Base-by-base conservation (phyloP, 2,888 invertebrate genomes). In the Marronus borbonicus region DNA sequence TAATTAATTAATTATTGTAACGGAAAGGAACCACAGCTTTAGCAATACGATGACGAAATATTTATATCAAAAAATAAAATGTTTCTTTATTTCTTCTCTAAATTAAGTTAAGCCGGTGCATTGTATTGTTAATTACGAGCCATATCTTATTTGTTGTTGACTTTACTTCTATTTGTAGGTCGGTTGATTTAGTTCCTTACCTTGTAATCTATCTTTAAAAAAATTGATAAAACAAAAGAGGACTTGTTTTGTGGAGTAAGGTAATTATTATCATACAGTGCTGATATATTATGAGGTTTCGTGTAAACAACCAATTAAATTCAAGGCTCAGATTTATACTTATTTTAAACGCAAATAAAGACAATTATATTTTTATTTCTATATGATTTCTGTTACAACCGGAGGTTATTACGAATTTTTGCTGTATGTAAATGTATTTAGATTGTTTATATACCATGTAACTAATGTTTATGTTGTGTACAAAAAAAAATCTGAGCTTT, bases 231-330 rank as follows among this genome's bases (percentile, higher is more conserved):
- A 52, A 52, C 8, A 58, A 58, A 72, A 58, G 20, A 39, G 60
- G 44, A 70, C 55, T 70, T 55, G 55, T 70, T 70, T 70, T 70
- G 70, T 70, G 52, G 17, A 17, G 36, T 24, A 20, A 68, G n/a
- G 36, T 50, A 24, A 68, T 28, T 28, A 60, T 12, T 24, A 60
- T 24, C 24, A 24, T 28, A 8, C 60, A 20, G 24, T 60, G 60
- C 60, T 60, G 60, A 24, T 60, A 24, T 60, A 17, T 31, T 60
- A 17, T 60, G 10, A 60, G 58, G 8, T 4, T 31, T 31, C 31
- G 20, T 55, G 20, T 55, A 60, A 28, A 60, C 5, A 10, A 60
- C 12, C 31, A 44, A 66, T 20, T 17, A 17, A 68, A 68, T 44
- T 20, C 5, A 20, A 68, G 10, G 44, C 68, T 68, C 68, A 68